These are phyloP conservation scores for Pollenia amentaria DNA, from an alignment of 2,888 invertebrate species.

Conservation along the genomic window DNA sequence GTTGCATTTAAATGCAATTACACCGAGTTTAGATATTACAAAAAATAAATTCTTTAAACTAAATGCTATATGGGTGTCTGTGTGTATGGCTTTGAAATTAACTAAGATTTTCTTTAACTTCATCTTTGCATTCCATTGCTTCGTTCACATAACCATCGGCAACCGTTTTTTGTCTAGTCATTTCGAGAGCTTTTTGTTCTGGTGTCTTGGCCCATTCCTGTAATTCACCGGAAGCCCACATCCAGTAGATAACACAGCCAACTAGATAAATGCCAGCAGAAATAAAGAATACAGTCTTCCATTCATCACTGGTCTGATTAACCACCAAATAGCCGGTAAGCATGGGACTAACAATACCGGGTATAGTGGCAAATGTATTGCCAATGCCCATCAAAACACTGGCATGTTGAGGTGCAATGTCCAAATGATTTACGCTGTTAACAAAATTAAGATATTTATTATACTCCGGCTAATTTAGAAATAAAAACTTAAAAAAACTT, in stretches of 20 bases:
- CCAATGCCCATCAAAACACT: slow-evolving; percentile 96
- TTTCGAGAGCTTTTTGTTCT: slow-evolving; percentile 80
- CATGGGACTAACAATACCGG: slow-evolving; percentile 95
- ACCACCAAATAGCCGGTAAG: slow-evolving; percentile 92
- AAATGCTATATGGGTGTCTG: not conserved
- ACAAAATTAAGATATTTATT: not conserved
- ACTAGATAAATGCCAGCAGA: slow-evolving; percentile 92
- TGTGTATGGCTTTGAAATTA: not conserved
- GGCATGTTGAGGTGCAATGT: slow-evolving; percentile 96
- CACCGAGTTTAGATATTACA: slow-evolving; percentile 8
- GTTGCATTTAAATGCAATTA: not conserved
- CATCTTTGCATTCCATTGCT: slow-evolving; percentile 83
- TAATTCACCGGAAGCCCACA: slow-evolving; percentile 91
- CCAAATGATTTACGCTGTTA: slow-evolving; percentile 92
- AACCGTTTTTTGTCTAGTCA: slow-evolving; percentile 81
- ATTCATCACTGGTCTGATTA: slow-evolving; percentile 90
- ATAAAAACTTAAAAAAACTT: slow-evolving; percentile 77
- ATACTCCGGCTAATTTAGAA: not conserved
- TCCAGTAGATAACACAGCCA: slow-evolving; percentile 93
- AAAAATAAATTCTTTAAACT: slow-evolving; percentile 17
- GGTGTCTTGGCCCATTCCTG: slow-evolving; percentile 91
- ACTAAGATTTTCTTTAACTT: slow-evolving; percentile 65
- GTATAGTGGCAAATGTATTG: slow-evolving; percentile 95
- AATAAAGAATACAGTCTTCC: slow-evolving; percentile 94
- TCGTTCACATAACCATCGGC: slow-evolving; percentile 80